Evolutionary conservation across 2,113 vertebrate species (phyloP), one percentile per base, ranked within the genome.

Genomic region (Psettodes erumei): DNA sequence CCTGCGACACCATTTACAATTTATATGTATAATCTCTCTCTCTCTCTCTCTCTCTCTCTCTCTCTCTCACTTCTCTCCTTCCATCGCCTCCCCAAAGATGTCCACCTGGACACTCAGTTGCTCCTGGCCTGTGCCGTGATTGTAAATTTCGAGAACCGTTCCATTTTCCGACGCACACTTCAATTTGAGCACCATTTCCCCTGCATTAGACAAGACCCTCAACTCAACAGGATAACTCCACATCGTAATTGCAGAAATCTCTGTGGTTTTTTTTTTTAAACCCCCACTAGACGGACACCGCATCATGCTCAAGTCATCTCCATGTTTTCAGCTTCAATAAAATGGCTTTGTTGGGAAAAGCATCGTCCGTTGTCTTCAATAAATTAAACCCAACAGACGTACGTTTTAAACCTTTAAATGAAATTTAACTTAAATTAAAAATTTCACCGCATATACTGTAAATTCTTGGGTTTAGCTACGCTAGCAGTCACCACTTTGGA

Each of bases 1-100:
- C 94, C 93, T 84, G 91, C 93, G 93, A 95, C 95, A 95, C 94
- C 95, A 93, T 97, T 97, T 97, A 96, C 96, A 95, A 96, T 96
- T 95, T 95, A 95, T 97, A 96, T 96, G 96, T 96, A 96, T 96
- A 96, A 92, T 90, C 90, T 87, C 59, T 54, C 75, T 59, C 51
- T 5, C 54, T 12, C 61, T 19, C 59, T 5, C 51, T n/a, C 51
- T 87, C 87, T 82, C 62, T 42, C 76, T 55, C 53, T 11, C 60
- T 16, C 58, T 11, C 50, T 5, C 48, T 19, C 54, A 6, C 61
- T 0, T 4, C 64, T 25, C 60, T 55, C 43, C 21, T 54, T 43
- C 74, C 45, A 40, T 64, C 40, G 35, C 79, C 42, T 69, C 77
- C 70, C 58, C 53, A 81, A 77, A 81, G 84, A 84, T 85, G 86